Base-by-base conservation (phyloP, 2,113 vertebrate species). In the Origma solitaria region DNA sequence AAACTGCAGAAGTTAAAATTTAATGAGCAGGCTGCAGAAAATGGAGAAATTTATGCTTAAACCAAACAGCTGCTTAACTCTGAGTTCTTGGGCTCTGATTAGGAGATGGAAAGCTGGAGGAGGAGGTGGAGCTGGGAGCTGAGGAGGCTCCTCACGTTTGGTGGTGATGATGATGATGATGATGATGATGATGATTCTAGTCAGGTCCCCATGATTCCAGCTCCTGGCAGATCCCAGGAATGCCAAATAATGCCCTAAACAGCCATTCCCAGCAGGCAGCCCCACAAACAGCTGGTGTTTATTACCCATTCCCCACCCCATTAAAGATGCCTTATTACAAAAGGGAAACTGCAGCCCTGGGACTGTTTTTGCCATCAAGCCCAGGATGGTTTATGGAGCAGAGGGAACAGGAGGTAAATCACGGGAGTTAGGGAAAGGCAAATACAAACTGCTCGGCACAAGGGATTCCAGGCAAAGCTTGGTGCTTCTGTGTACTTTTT, bases 11-110 rank as follows among this genome's bases (percentile, higher is more conserved):
- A 77, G 93, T 94, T 84, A 64, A 96, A 50, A 95, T 96, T 92
- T 96, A 95, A 97, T 73, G 80, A 96, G 89, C 58, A 86, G 80
- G 82, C 76, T 78, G 88, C 85, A 92, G 68, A 53, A 66, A 95
- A 88, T 70, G 64, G 79, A 72, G 54, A 69, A 77, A 90, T 77
- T 83, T 60, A 4, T 68, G 69, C 30, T 93, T 40, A 73, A 92
- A 56, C 45, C 56, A 88, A 88, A 80, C 6, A 86, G 53, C 47
- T 91, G 82, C 86, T 94, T 80, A 92, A 83, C 90, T 65, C 69
- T 35, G 60, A 92, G 25, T 2, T 68, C 49, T 45, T 37, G 60
- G 27, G 28, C 31, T 49, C 7, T 2, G 6, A 81, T 35, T 1
- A 30, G 37, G 60, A 86, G 50, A 38, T 19, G 42, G 62, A 28